Evolutionary conservation across 1,140 invertebrate genomes (phyloP).

Genomic region (Sminthurinus signatus): DNA sequence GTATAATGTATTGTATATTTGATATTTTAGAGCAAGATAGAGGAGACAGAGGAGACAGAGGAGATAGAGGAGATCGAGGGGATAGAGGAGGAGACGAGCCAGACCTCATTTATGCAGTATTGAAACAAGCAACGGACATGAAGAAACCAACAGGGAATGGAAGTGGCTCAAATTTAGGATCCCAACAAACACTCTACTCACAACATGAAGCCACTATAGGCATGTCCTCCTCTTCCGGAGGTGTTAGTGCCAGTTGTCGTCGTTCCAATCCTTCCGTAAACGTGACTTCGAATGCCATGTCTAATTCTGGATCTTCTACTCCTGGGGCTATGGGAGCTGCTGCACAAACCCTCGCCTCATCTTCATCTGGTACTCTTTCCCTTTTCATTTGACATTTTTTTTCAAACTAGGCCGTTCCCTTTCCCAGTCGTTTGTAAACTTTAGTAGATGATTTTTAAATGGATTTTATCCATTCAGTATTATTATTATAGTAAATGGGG

Average conservation of each 20-base stretch:
- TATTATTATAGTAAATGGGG: no score
- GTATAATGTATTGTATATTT: no score
- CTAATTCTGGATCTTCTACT: conserved; percentile 22
- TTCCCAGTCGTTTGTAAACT: no score
- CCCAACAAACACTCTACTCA: conserved; percentile 35
- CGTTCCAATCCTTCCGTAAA: conserved; percentile 40
- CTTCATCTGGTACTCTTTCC: conserved; percentile 32
- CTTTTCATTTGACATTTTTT: not conserved
- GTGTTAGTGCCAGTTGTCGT: not conserved
- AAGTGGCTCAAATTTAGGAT: conserved; percentile 30
- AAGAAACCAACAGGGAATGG: conserved; percentile 47
- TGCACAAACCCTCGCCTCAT: conserved; percentile 17
- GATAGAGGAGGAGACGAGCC: conserved; percentile 53
- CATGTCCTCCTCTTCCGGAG: not conserved
- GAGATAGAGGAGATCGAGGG: not conserved
- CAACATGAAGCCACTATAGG: conserved; percentile 29
- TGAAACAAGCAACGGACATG: conserved; percentile 86
- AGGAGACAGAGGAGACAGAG: no score
- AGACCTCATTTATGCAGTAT: conserved; percentile 84
- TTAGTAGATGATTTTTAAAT: no score
- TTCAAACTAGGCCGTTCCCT: no score
- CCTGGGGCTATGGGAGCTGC: conserved; percentile 18
- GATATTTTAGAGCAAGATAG: no score
- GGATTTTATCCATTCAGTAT: no score
- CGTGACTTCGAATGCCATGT: conserved; percentile 17